Evolutionary conservation across 2,888 invertebrate species (phyloP).

Genomic region (Diadegma fenestrale): DNA sequence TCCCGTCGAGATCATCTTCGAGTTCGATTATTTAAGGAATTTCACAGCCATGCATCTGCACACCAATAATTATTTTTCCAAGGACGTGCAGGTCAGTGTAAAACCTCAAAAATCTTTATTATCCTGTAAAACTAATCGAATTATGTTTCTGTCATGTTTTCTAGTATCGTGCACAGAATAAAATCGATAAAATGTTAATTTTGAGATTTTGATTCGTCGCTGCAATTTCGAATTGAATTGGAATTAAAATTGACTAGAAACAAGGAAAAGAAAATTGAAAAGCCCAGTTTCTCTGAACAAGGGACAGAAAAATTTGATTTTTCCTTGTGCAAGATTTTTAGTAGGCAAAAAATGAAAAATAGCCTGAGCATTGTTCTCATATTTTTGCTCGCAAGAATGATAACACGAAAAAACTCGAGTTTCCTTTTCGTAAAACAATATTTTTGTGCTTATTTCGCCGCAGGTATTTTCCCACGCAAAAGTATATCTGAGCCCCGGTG

Average conservation of each 20-base stretch:
- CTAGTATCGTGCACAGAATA: no score
- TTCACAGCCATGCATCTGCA: slow-evolving; percentile 91
- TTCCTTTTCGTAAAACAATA: slow-evolving; percentile 29
- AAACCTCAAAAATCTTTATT: background rate
- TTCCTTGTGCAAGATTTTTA: background rate
- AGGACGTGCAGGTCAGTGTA: slow-evolving; percentile 89
- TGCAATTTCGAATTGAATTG: background rate
- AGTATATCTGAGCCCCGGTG: slow-evolving; percentile 91
- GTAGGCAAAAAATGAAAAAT: background rate
- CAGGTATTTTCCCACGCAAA: slow-evolving; percentile 93
- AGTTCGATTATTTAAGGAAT: slow-evolving; percentile 92
- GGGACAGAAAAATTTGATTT: background rate
- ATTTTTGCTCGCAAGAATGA: background rate
- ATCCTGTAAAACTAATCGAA: background rate
- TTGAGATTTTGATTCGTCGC: background rate
- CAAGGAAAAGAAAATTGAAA: background rate
- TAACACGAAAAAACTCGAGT: background rate
- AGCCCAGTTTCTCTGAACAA: background rate
- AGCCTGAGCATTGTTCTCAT: background rate
- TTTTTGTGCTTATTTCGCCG: slow-evolving; percentile 47
- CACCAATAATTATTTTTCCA: slow-evolving; percentile 91
- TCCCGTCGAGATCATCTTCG: slow-evolving; percentile 91
- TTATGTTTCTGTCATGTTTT: background rate
- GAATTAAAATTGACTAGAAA: background rate
- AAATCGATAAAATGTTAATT: background rate